These are phyloP conservation scores for Melangyna quadrimaculata DNA, from an alignment of 2,888 invertebrate genomes.

Conservation along the genomic window DNA sequence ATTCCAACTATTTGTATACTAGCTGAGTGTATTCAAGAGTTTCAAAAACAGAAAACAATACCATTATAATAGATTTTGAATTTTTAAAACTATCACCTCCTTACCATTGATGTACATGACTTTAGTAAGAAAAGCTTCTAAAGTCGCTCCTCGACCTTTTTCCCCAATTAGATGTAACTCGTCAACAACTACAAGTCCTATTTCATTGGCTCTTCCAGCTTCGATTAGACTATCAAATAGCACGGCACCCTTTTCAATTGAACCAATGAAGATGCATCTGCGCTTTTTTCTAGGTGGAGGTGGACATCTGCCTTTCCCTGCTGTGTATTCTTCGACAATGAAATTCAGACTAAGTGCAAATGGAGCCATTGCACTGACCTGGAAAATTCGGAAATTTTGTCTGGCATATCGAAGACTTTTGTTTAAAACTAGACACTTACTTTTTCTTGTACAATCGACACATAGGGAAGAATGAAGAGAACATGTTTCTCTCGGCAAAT, in stretches of 20 bases:
- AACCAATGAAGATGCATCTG: slow-evolving; percentile 93
- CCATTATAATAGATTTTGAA: neutral
- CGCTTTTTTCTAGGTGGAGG: slow-evolving; percentile 88
- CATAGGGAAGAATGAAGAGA: slow-evolving; percentile 95
- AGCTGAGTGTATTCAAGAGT: slow-evolving; percentile 79
- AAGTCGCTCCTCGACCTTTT: slow-evolving; percentile 89
- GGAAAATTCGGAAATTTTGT: neutral
- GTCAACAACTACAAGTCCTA: slow-evolving; percentile 92
- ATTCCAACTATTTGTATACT: slow-evolving; percentile 95
- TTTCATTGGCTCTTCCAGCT: slow-evolving; percentile 86
- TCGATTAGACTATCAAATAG: slow-evolving; percentile 93
- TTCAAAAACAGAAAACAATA: neutral
- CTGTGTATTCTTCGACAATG: slow-evolving; percentile 97
- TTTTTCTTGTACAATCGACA: slow-evolving; percentile 98
- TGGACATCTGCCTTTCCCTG: slow-evolving; percentile 94
- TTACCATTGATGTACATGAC: slow-evolving; percentile 86
- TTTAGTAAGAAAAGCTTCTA: slow-evolving; percentile 93
- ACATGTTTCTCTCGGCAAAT: slow-evolving; percentile 91
- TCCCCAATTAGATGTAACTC: slow-evolving; percentile 97
- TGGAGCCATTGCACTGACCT: slow-evolving; percentile 85
- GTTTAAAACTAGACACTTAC: slow-evolving; percentile 81
- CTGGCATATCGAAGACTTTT: neutral
- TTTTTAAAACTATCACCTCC: neutral
- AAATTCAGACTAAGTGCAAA: slow-evolving; percentile 94
- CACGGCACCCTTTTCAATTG: slow-evolving; percentile 96